A percentile compares a stretch with the other conserved stretches of the same genome.
Conservation (phyloP, 2,888 invertebrate species). For the Autographa gamma region DNA sequence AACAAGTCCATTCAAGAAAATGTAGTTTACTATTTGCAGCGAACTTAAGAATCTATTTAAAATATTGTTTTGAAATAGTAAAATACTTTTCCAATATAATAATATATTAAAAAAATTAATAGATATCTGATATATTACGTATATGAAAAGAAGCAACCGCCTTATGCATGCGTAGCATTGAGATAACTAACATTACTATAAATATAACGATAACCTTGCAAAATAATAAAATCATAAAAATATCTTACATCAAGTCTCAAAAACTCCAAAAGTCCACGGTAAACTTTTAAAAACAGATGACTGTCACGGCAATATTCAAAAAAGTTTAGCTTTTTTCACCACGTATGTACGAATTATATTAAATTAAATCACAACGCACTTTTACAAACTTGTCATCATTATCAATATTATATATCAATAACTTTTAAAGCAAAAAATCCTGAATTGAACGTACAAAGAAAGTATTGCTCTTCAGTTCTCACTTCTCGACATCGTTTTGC, state of each 20-base stretch:
- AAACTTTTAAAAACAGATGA: not conserved
- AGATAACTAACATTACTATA: not conserved
- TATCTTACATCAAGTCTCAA: not conserved
- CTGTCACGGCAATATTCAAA: not conserved
- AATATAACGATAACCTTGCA: conserved; percentile 1
- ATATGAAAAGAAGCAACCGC: not conserved
- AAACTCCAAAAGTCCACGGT: conserved; percentile 4
- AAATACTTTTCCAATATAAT: no score
- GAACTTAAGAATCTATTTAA: no score
- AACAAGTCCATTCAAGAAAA: no score
- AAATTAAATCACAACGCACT: conserved; percentile 21
- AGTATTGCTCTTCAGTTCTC: not conserved
- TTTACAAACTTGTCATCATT: conserved; percentile 3
- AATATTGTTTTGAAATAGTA: no score
- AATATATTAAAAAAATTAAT: no score
- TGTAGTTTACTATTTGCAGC: no score
- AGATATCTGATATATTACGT: not conserved
- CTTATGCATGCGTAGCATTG: not conserved
- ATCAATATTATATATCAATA: not conserved
- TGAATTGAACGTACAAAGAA: not conserved
- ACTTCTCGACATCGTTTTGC: conserved; percentile 22
- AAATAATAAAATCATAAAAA: not conserved
- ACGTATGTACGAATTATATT: not conserved
- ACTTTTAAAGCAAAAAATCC: conserved; percentile 9
- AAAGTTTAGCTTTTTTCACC: not conserved